Percentiles rank a stretch among this genome's conserved stretches.
These are phyloP conservation scores for Anarhynchus alexandrinus DNA, from an alignment of 2,113 vertebrate species.

Conservation along the genomic window DNA sequence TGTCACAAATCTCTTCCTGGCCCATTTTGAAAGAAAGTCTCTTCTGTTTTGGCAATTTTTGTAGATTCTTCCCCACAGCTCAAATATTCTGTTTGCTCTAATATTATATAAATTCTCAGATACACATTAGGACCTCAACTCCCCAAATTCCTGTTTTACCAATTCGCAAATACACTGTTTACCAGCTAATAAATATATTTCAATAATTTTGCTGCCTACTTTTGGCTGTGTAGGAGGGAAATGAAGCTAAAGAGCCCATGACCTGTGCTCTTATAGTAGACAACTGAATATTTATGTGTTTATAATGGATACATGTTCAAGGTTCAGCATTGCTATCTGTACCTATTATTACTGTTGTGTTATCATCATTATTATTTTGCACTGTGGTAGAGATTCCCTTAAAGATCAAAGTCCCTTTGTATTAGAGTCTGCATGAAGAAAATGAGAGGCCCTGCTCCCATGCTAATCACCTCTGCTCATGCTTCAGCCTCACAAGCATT, in stretches of 20 bases:
- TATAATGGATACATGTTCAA: slow-evolving; percentile 16
- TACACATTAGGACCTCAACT: not conserved
- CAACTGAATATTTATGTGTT: slow-evolving; percentile 45
- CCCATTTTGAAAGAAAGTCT: not conserved
- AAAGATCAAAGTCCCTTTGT: slow-evolving; percentile 33
- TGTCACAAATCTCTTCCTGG: not conserved
- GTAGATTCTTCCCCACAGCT: not conserved
- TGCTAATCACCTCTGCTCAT: not conserved
- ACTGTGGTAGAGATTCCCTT: not conserved
- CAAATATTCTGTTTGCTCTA: not conserved
- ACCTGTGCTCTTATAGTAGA: slow-evolving; percentile 20
- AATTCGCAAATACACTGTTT: not conserved
- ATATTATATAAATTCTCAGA: not conserved
- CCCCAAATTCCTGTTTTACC: not conserved
- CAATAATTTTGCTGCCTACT: not conserved
- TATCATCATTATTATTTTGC: slow-evolving; percentile 30
- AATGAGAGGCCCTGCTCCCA: not conserved
- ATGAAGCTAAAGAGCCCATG: slow-evolving; percentile 10
- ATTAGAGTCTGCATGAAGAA: not conserved
- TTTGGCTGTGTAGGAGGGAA: slow-evolving; percentile 5
- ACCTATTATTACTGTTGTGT: slow-evolving; percentile 40
- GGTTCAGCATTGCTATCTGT: slow-evolving; percentile 22
- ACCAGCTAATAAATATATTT: not conserved
- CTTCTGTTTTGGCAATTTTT: not conserved
- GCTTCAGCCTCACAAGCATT: not conserved